Conservation (phyloP, 2,888 invertebrate genomes). For the Mythimna lalbum region DNA sequence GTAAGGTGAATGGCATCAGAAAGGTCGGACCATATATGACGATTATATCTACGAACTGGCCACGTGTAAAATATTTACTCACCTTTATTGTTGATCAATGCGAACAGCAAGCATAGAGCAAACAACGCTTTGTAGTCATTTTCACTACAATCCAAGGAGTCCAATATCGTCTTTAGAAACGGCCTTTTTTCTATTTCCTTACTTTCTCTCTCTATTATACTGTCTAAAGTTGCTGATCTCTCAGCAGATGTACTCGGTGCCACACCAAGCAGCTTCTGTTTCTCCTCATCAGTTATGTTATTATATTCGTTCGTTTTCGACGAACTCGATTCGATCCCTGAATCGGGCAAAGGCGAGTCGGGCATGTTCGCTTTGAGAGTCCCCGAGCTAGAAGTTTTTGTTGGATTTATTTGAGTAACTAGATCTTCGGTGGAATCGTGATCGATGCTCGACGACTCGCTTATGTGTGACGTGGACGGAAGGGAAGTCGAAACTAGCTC, state of each 20-base stretch:
- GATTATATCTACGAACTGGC: constrained; percentile 28
- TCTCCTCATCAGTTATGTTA: constrained; percentile 98
- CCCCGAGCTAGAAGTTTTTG: constrained; percentile 66
- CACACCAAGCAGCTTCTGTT: constrained; percentile 91
- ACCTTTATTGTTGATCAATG: constrained; percentile 98
- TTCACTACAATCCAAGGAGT: constrained; percentile 96
- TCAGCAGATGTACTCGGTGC: constrained; percentile 72
- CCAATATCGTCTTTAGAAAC: constrained; percentile 97
- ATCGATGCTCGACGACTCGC: constrained; percentile 86
- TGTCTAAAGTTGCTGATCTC: constrained; percentile 75
- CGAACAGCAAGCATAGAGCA: constrained; percentile 97
- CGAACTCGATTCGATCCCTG: constrained; percentile 83
- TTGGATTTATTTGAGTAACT: constrained; percentile 81
- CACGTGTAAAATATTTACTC: constrained; percentile 68
- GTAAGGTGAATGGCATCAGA: constrained; percentile 42
- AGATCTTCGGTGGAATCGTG: constrained; percentile 88
- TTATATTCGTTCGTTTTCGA: constrained; percentile 88
- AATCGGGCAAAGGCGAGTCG: constrained; percentile 87
- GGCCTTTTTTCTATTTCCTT: constrained; percentile 92
- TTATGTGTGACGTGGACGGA: constrained; percentile 89
- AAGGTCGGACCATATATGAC: constrained; percentile 14
- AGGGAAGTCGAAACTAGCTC: constrained; percentile 87
- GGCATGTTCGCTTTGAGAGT: constrained; percentile 83
- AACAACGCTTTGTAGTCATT: constrained; percentile 99
- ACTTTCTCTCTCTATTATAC: constrained; percentile 79